These are phyloP conservation scores for Liodrosophila aerea DNA, from an alignment of 2,888 invertebrate species.

Conservation along the genomic window DNA sequence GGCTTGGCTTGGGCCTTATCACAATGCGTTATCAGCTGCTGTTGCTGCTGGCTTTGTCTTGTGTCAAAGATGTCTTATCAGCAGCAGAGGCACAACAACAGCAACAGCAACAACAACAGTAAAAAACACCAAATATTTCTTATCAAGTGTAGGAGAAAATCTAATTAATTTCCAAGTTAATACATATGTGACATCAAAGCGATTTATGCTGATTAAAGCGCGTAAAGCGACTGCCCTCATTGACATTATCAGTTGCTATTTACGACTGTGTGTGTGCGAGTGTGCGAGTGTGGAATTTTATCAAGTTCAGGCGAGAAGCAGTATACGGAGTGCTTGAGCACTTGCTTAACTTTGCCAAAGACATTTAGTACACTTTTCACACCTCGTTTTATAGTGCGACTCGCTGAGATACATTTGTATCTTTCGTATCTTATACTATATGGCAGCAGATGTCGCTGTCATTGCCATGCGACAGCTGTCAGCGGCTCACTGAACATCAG, in stretches of 20 bases:
- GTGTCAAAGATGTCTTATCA: slow-evolving; percentile 64
- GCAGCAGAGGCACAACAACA: slow-evolving; percentile 16
- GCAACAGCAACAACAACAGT: too few relatives aligned
- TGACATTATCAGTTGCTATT: slow-evolving; percentile 60
- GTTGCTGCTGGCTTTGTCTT: slow-evolving; percentile 30
- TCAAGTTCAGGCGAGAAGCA: slow-evolving; percentile 47
- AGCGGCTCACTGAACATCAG: slow-evolving; percentile 20
- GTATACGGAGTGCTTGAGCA: slow-evolving; percentile 23
- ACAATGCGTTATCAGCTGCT: slow-evolving; percentile 14
- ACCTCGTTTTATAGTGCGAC: slow-evolving; percentile 45
- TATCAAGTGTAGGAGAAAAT: slow-evolving; percentile 56
- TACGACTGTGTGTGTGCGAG: slow-evolving; percentile 31
- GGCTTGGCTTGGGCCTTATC: slow-evolving; percentile 54
- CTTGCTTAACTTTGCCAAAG: slow-evolving; percentile 33
- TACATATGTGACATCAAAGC: slow-evolving; percentile 68
- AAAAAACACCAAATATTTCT: slow-evolving; percentile 17
- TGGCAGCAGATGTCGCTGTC: slow-evolving; percentile 31
- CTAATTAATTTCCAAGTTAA: slow-evolving; percentile 70
- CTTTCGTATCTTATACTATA: slow-evolving; percentile 15
- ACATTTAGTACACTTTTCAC: slow-evolving; percentile 65
- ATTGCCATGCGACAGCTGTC: slow-evolving; percentile 73
- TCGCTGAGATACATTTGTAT: slow-evolving; percentile 45
- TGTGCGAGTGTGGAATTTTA: slow-evolving; percentile 58
- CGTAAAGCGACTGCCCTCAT: slow-evolving; percentile 31
- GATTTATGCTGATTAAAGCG: slow-evolving; percentile 66